These are phyloP conservation scores for Thyatira batis DNA, from an alignment of 2,888 invertebrate species.

Conservation along the genomic window DNA sequence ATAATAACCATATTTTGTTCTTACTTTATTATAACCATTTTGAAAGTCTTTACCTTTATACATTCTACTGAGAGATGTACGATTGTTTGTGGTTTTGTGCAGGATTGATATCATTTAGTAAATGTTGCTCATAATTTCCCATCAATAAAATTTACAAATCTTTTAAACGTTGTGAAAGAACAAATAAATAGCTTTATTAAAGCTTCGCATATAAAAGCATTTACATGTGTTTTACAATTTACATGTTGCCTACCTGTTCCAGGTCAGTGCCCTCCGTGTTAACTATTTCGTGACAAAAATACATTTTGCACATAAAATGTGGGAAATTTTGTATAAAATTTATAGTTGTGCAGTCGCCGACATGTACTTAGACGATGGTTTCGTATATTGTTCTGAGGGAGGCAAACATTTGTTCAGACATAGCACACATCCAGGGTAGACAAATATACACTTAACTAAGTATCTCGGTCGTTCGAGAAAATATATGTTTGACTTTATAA, in stretches of 20 bases:
- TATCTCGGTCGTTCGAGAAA: background rate
- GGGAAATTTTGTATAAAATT: background rate
- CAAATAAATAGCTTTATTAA: background rate
- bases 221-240: background rate
- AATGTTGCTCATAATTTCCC: too few species aligned
- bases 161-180: background rate
- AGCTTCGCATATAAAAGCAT: background rate
- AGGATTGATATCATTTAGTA: too few species aligned
- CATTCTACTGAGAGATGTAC: too few species aligned
- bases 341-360: background rate
- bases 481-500: background rate
- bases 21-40: background rate
- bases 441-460: background rate
- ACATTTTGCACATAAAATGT: background rate
- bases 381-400: background rate
- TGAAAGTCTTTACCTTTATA: background rate
- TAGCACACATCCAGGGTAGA: background rate
- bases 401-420: background rate
- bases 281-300: slow-evolving; percentile 4
- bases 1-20: background rate
- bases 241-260: background rate
- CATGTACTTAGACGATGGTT: background rate
- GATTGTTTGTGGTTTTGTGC: too few species aligned
- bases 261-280: background rate
- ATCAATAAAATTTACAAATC: too few species aligned